Percentiles rank a stretch among this genome's conserved stretches.
phyloP scores from a whole-genome alignment of 1,140 invertebrate genomes.

The Aphelenchoides fujianensis region DNA sequence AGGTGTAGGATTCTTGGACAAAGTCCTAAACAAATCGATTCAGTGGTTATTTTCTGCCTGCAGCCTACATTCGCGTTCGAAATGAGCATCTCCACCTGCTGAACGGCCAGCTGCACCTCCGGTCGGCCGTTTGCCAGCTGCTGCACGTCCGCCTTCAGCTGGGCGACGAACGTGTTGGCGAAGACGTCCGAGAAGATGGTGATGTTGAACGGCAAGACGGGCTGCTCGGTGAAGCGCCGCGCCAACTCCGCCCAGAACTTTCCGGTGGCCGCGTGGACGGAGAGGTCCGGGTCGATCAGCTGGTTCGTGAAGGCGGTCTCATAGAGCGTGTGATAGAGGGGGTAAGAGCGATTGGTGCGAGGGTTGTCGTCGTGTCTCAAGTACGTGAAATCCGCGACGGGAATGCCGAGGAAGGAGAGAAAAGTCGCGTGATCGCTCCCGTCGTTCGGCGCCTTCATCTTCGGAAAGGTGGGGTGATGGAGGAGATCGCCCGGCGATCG shows the following conservation, averaged over 20 bases:
- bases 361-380: neutral
- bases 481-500: neutral
- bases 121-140: neutral
- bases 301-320: slow-evolving; percentile 64
- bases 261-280: slow-evolving; percentile 28
- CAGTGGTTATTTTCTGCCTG: slow-evolving; percentile 32
- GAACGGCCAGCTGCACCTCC: slow-evolving; percentile 20
- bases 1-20: neutral
- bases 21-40: neutral
- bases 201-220: slow-evolving; percentile 63
- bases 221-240: slow-evolving; percentile 61
- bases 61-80: slow-evolving; percentile 28
- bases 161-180: slow-evolving; percentile 33
- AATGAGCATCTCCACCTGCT: slow-evolving; percentile 31
- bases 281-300: slow-evolving; percentile 59
- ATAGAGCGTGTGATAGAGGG: slow-evolving; percentile 65
- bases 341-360: slow-evolving; percentile 50
- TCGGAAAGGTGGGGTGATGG: slow-evolving; percentile 36
- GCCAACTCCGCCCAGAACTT: slow-evolving; percentile 37
- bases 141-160: slow-evolving; percentile 33
- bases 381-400: slow-evolving; percentile 59
- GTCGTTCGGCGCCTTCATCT: slow-evolving; percentile 53
- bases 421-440: slow-evolving; percentile 63
- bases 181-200: slow-evolving; percentile 33
- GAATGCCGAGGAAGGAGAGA: slow-evolving; percentile 59